Percentiles rank a stretch among this genome's conserved stretches.
Conservation (phyloP, 2,888 invertebrate species). For the Pachymerium ferrugineum region DNA sequence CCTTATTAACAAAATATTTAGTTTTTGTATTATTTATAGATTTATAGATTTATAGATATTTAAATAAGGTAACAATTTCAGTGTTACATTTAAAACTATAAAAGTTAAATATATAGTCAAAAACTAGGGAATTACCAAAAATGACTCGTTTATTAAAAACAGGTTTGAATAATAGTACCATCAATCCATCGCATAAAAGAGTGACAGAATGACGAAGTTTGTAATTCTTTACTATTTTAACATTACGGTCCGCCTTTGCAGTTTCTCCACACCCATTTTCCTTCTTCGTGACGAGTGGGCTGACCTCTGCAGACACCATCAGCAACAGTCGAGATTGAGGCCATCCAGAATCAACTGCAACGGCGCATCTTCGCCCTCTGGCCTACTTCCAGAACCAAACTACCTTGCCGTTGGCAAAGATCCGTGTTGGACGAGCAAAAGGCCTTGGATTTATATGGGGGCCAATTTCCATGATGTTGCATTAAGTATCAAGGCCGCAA, state of each 20-base stretch:
- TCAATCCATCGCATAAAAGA: too few relatives aligned
- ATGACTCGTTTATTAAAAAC: too few relatives aligned
- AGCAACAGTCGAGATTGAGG: conserved; percentile 14
- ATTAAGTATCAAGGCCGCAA: background rate
- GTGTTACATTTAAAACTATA: too few relatives aligned
- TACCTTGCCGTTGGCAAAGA: conserved; percentile 6
- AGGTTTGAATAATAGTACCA: too few relatives aligned
- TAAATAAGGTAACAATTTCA: too few relatives aligned
- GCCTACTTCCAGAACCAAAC: background rate
- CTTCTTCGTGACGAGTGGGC: background rate
- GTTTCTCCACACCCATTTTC: background rate
- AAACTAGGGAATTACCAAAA: too few relatives aligned
- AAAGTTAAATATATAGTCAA: too few relatives aligned
- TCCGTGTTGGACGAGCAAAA: conserved; percentile 23
- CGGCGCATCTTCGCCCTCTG: conserved; percentile 20
- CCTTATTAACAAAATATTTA: too few relatives aligned
- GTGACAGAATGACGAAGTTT: too few relatives aligned
- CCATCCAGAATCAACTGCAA: background rate
- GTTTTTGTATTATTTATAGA: too few relatives aligned
- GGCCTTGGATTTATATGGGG: background rate
- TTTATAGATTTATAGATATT: too few relatives aligned
- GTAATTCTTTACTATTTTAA: too few relatives aligned
- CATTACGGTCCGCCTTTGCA: background rate
- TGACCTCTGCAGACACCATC: background rate
- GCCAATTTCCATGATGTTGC: conserved; percentile 1